Evolutionary conservation across 1,140 invertebrate genomes (phyloP).

Genomic region (Uloborus diversus): DNA sequence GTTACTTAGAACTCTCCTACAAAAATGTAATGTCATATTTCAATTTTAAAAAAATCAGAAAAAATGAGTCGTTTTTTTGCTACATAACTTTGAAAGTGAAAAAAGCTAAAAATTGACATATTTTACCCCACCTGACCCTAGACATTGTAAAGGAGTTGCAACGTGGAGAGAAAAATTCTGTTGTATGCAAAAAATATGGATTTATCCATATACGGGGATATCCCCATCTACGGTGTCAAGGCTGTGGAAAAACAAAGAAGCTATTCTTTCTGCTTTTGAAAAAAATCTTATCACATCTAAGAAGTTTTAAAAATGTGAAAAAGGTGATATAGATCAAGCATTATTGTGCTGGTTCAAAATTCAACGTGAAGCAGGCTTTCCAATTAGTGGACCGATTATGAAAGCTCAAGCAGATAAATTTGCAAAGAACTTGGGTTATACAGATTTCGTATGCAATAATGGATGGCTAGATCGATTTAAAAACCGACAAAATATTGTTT

Average conservation of each 20-base stretch:
- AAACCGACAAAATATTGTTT: conserved; percentile 58
- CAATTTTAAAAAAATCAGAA: no score
- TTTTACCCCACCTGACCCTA: no score
- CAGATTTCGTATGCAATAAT: conserved; percentile 59
- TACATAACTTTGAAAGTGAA: no score
- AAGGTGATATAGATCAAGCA: background rate
- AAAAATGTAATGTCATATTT: no score
- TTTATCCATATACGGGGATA: no score
- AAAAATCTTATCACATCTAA: background rate
- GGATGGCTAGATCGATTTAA: conserved; percentile 61
- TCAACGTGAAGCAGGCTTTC: conserved; percentile 12
- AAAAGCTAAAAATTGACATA: no score
- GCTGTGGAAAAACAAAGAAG: background rate
- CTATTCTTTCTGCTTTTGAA: background rate
- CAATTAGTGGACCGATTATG: conserved; percentile 55
- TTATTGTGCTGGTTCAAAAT: no score
- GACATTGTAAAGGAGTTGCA: background rate
- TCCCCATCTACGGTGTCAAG: background rate
- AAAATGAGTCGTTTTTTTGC: no score
- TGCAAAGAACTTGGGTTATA: conserved; percentile 54
- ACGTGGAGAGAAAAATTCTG: background rate
- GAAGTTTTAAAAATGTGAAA: background rate
- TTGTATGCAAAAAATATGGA: background rate
- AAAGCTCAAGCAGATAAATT: conserved; percentile 58
- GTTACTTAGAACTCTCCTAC: no score